phyloP scores from a whole-genome alignment of 2,113 vertebrate species.

The Phylloscopus trochiloides region DNA sequence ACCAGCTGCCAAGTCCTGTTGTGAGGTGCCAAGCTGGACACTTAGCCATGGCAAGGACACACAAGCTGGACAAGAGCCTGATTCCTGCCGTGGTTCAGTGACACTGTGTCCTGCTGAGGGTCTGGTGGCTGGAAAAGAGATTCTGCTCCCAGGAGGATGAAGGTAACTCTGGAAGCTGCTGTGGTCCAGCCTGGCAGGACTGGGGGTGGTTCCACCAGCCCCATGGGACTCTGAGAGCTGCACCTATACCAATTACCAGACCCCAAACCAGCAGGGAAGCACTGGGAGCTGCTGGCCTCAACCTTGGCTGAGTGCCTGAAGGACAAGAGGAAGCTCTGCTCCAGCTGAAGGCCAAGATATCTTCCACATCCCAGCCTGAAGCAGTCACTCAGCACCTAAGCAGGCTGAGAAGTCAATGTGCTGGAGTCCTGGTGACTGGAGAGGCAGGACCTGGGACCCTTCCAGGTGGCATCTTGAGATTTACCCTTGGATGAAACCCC shows the following conservation, averaged over 20 bases:
- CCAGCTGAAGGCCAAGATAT: neutral
- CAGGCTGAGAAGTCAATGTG: accelerated
- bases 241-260: accelerated
- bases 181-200: neutral
- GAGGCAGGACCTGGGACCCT: neutral
- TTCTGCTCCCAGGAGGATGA: neutral
- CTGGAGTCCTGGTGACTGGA: accelerated
- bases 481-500: neutral
- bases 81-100: accelerated
- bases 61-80: neutral
- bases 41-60: neutral
- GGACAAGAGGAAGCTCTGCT: neutral
- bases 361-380: neutral
- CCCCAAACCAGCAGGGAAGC: neutral
- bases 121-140: neutral
- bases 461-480: neutral
- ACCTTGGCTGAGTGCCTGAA: accelerated
- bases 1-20: accelerated
- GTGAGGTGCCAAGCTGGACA: accelerated
- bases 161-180: accelerated
- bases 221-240: accelerated
- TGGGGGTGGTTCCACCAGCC: neutral
- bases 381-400: neutral
- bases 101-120: neutral
- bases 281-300: neutral